Evolutionary conservation across 92 coral and sea anemone genomes (phyloP).

Genomic region (Palythoa grandiflora): DNA sequence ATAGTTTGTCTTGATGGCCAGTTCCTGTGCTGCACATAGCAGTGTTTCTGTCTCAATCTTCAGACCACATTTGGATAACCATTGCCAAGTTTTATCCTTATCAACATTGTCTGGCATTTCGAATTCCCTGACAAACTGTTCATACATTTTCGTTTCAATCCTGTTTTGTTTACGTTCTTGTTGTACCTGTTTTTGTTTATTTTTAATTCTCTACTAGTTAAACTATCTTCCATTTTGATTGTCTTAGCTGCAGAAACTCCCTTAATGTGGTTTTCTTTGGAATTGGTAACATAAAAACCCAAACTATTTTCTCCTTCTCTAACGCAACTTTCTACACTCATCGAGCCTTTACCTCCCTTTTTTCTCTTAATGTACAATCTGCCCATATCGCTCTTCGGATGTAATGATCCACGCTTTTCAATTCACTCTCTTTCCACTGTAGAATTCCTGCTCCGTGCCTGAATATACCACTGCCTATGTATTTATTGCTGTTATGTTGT

Average conservation of each 20-base stretch:
- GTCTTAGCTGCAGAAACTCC: not conserved
- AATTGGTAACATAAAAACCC: not conserved
- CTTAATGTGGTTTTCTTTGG: not conserved
- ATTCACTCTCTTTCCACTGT: conserved; percentile 11
- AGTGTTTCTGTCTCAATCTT: too few species aligned
- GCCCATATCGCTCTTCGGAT: too few species aligned
- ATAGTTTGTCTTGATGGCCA: too few species aligned
- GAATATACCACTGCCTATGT: not conserved
- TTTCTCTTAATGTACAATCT: not conserved
- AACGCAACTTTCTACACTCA: conserved; percentile 15
- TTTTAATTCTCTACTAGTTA: not conserved
- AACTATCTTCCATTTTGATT: not conserved
- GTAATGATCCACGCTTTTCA: too few species aligned
- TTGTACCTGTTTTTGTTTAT: not conserved
- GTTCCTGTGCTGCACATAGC: too few species aligned
- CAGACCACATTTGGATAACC: too few species aligned
- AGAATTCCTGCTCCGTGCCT: not conserved
- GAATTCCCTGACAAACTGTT: too few species aligned
- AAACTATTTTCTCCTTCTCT: not conserved
- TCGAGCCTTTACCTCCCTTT: not conserved
- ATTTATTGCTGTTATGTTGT: not conserved
- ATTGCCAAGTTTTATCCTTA: too few species aligned
- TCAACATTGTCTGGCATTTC: too few species aligned
- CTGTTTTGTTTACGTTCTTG: conserved; percentile 6
- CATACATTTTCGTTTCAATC: conserved; percentile 26